Conservation (phyloP, 92 coral and sea anemone species). For the Palythoa grandis region DNA sequence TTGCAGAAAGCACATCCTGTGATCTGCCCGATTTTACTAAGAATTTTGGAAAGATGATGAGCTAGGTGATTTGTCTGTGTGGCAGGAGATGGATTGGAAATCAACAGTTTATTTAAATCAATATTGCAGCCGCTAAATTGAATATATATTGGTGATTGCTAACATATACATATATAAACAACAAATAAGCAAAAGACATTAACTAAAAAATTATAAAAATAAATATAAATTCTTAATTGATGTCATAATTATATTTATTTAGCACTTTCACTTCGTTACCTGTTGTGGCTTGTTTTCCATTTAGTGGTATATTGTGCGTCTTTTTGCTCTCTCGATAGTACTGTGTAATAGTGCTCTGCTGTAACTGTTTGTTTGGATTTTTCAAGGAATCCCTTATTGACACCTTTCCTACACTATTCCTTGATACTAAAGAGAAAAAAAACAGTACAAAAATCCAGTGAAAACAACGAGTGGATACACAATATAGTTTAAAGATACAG, state of each 20-base stretch:
- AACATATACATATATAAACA: no score
- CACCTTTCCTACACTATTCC: neutral
- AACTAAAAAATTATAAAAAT: neutral
- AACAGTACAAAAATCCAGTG: neutral
- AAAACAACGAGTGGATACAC: neutral
- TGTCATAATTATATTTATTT: neutral
- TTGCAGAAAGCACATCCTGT: no score
- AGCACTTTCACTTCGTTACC: neutral
- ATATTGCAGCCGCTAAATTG: no score
- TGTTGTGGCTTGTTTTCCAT: conserved; percentile 3
- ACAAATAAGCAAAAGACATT: neutral
- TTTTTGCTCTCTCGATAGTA: conserved; percentile 18
- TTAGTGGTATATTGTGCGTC: neutral
- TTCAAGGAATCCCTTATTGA: neutral
- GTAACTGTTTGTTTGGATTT: neutral
- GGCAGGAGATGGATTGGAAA: no score
- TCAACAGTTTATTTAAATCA: no score
- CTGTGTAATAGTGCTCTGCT: conserved; percentile 38
- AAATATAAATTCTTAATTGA: neutral
- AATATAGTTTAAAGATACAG: neutral
- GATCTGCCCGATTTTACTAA: no score
- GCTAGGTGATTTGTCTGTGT: no score
- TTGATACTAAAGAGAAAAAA: neutral
- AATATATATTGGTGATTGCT: no score
- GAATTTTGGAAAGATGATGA: no score